Evolutionary conservation across 1,140 invertebrate species (phyloP).

Genomic region (Lepidotrigona ventralis): DNA sequence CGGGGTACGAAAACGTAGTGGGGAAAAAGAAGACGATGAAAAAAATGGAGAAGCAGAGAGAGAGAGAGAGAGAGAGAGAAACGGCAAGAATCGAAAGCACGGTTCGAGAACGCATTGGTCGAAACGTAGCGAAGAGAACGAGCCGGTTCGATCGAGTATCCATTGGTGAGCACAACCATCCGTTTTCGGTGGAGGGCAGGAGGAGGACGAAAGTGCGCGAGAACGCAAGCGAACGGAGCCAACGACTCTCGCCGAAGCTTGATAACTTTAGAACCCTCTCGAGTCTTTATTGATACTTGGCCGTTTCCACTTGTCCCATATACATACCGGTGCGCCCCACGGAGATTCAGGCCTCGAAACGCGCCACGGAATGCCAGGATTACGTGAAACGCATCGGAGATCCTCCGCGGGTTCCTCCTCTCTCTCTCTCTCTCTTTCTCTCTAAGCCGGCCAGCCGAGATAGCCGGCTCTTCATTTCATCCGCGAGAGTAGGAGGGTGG

Average conservation of each 20-base stretch:
- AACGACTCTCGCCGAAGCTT: constrained; percentile 27
- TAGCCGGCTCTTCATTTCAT: neutral
- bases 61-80: too few relatives aligned
- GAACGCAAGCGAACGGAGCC: constrained; percentile 42
- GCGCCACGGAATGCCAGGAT: constrained; percentile 25
- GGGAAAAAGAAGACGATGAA: neutral
- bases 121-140: constrained; percentile 43
- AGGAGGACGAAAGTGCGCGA: constrained; percentile 47
- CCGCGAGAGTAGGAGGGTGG: too few relatives aligned
- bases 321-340: constrained; percentile 39
- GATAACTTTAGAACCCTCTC: constrained; percentile 64
- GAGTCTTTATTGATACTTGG: constrained; percentile 58
- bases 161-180: too few relatives aligned
- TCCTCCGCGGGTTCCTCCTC: neutral
- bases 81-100: constrained; percentile 1
- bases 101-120: constrained; percentile 52
- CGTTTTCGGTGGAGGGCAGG: neutral
- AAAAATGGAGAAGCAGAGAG: neutral
- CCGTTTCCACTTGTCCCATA: constrained; percentile 57
- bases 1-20: neutral
- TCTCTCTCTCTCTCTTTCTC: too few relatives aligned
- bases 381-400: constrained; percentile 21
- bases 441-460: too few relatives aligned
- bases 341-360: neutral
- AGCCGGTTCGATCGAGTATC: neutral